These are phyloP conservation scores for Lindbergichthys nudifrons DNA, from an alignment of 2,797 vertebrate species.

Conservation along the genomic window DNA sequence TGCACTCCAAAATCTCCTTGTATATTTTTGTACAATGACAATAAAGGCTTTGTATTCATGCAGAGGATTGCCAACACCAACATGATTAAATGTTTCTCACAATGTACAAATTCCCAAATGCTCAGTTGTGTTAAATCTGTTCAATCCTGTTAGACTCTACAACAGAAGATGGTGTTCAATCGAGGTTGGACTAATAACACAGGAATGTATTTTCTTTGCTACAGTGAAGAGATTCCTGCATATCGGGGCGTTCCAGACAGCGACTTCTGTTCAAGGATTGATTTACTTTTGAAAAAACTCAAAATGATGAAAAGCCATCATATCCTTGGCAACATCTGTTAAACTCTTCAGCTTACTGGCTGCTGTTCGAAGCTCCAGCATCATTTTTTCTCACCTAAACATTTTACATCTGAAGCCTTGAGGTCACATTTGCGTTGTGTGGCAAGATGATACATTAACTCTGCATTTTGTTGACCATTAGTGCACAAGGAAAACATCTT, in stretches of 20 bases:
- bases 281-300: too few relatives aligned
- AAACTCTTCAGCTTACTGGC: slow-evolving; percentile 19
- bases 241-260: slow-evolving; percentile 25
- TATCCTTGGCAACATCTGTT: too few relatives aligned
- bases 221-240: slow-evolving; percentile 54
- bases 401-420: slow-evolving; percentile 22
- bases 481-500: neutral
- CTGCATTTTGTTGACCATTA: slow-evolving; percentile 6
- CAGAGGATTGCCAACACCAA: slow-evolving; percentile 43
- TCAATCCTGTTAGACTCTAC: slow-evolving; percentile 19
- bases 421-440: slow-evolving; percentile 15
- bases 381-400: neutral
- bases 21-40: too few relatives aligned
- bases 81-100: slow-evolving; percentile 22
- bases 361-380: slow-evolving; percentile 29
- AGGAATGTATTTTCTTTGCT: slow-evolving; percentile 56
- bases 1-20: too few relatives aligned
- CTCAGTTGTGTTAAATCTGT: slow-evolving; percentile 28
- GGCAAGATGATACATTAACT: slow-evolving; percentile 12
- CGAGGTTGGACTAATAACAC: slow-evolving; percentile 16
- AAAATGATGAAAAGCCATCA: too few relatives aligned
- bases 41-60: slow-evolving; percentile 27
- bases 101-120: slow-evolving; percentile 25
- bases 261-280: slow-evolving; percentile 7
- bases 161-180: slow-evolving; percentile 32